Conservation (phyloP, 2,113 vertebrate species). For the Pygoscelis adeliae region DNA sequence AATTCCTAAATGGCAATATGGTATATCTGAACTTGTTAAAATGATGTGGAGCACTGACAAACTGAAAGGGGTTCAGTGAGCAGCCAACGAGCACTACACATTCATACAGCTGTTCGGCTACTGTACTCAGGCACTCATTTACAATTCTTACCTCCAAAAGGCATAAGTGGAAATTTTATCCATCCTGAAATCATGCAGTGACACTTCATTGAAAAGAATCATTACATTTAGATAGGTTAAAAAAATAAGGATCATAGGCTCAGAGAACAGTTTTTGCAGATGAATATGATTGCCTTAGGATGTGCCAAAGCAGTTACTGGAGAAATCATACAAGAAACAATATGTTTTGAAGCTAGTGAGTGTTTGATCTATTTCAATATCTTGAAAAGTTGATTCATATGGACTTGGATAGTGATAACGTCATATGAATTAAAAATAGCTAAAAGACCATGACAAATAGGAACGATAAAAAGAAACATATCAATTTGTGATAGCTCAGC, state of each 20-base stretch:
- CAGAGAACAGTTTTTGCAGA: background rate
- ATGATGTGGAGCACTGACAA: background rate
- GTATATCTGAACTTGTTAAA: background rate
- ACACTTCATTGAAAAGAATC: background rate
- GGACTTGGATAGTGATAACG: background rate
- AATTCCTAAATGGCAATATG: background rate
- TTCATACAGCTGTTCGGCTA: background rate
- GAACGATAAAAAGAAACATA: background rate
- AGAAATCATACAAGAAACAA: background rate
- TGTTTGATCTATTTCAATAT: background rate
- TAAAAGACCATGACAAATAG: background rate
- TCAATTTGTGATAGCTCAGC: background rate
- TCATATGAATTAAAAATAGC: background rate
- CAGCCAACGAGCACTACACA: fast-evolving
- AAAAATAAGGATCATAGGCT: background rate
- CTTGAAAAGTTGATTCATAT: background rate
- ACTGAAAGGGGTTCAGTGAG: background rate
- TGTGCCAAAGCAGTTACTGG: background rate
- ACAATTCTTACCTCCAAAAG: background rate
- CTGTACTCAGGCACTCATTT: background rate
- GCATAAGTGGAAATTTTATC: background rate
- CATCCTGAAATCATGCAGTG: background rate
- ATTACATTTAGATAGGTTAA: background rate
- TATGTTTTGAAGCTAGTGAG: background rate
- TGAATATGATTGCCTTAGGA: background rate